Evolutionary conservation across 2,888 invertebrate genomes (phyloP).

Genomic region (Salpingus planirostris): DNA sequence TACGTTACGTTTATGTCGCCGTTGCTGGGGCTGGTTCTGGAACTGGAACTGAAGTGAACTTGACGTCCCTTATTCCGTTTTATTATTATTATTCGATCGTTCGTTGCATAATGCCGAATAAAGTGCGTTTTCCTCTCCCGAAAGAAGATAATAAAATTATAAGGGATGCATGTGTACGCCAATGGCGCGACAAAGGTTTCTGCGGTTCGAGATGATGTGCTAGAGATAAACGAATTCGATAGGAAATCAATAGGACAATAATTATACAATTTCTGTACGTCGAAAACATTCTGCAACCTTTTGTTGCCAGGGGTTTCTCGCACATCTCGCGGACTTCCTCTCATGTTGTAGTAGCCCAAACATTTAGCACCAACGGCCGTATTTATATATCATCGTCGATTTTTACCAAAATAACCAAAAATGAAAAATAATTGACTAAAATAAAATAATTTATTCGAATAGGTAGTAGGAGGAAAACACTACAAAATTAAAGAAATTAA

Average conservation of each 20-base stretch:
- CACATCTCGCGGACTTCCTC: constrained; percentile 10
- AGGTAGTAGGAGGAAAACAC: too few relatives aligned
- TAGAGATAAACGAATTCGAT: constrained; percentile 28
- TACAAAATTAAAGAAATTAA: too few relatives aligned
- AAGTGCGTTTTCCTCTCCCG: too few relatives aligned
- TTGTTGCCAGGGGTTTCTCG: constrained; percentile 19
- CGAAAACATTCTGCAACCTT: constrained; percentile 23
- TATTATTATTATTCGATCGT: too few relatives aligned
- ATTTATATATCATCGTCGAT: constrained; percentile 9
- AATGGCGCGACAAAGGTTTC: constrained; percentile 16
- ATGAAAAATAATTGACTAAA: constrained; percentile 7
- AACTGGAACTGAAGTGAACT: too few relatives aligned
- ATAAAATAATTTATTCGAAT: background rate
- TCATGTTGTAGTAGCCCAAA: too few relatives aligned
- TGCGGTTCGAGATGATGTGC: constrained; percentile 24
- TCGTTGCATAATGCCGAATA: too few relatives aligned
- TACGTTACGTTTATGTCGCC: too few relatives aligned
- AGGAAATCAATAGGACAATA: constrained; percentile 31
- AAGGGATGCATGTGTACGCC: constrained; percentile 9
- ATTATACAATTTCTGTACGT: constrained; percentile 29
- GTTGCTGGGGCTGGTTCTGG: too few relatives aligned
- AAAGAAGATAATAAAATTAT: constrained; percentile 6
- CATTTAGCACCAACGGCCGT: constrained; percentile 19
- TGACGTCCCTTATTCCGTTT: too few relatives aligned
- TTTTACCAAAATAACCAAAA: constrained; percentile 5